Evolutionary conservation across 2,888 invertebrate genomes (phyloP), one percentile per base, ranked within the genome.

Genomic region (Timema podura): DNA sequence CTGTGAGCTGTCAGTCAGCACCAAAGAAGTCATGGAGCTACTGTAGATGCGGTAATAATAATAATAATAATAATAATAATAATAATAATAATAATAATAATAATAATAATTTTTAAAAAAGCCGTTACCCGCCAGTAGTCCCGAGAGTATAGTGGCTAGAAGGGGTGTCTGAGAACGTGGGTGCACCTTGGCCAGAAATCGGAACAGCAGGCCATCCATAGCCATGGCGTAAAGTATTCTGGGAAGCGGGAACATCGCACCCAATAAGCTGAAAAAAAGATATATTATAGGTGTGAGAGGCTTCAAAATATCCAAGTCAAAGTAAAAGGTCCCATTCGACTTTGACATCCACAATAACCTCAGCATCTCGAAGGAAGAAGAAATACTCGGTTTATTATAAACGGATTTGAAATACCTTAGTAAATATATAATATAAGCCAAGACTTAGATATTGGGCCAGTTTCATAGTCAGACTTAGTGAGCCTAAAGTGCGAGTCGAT

Each of bases 201-300:
- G 76, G 76, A 84, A 84, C 30, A 84, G 76, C 5, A 83, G 77
- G 0, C 83, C 83, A 74, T 83, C 83, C 59, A 78, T 76, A 0
- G 83, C 82, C 83, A 83, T 83, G 57, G 82, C 80, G 72, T 83
- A 83, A 16, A 82, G 78, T 45, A 81, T 78, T 47, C 83, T 75
- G 5, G 83, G 82, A 65, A 83, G 76, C 9, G 82, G 80, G 76
- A 79, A 83, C 54, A 83, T 79, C 5, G 79, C 77, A 2, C 82
- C 82, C 48, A 82, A 77, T 15, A 80, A 73, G 44, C 77, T 83
- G 76, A n/a, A 54, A 57, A 57, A 76, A 6, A 49, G 10, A 48
- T 6, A 8, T 13, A 48, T 51, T 11, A 49, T 11, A 11, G 10
- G 11, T 11, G 10, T 49, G 51, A 11, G 11, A 49, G 51, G 51